Evolutionary conservation across 2,888 invertebrate species (phyloP).

Genomic region (Spisula subtruncata): DNA sequence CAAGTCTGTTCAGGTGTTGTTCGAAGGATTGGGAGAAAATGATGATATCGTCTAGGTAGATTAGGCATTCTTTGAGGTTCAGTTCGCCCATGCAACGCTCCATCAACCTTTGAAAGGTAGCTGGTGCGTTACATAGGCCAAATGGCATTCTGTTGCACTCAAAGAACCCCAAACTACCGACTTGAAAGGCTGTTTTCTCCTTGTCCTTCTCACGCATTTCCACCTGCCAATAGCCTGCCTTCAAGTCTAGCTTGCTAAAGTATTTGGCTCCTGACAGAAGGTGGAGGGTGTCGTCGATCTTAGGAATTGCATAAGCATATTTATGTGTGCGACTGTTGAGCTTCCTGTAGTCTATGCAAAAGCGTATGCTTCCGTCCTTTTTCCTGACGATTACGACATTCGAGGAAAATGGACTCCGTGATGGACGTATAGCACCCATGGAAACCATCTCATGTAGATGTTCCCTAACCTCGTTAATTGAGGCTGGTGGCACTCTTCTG

Average conservation of each 20-base stretch:
- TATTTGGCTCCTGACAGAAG: slow-evolving; percentile 41
- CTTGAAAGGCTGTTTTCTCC: slow-evolving; percentile 21
- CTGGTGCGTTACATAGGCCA: no score
- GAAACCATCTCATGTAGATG: slow-evolving; percentile 58
- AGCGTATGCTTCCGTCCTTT: slow-evolving; percentile 51
- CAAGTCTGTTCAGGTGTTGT: neutral
- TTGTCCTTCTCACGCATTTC: slow-evolving; percentile 24
- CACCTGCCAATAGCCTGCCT: slow-evolving; percentile 37
- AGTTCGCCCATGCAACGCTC: slow-evolving; percentile 30
- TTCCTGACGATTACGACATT: no score
- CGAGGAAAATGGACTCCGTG: slow-evolving; percentile 66
- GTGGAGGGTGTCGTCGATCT: slow-evolving; percentile 66
- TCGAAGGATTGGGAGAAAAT: neutral
- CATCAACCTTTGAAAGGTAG: slow-evolving; percentile 34
- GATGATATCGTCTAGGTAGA: no score
- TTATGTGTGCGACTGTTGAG: slow-evolving; percentile 62
- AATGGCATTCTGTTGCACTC: slow-evolving; percentile 34
- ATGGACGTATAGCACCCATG: slow-evolving; percentile 64
- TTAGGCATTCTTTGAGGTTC: slow-evolving; percentile 2
- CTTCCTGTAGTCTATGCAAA: slow-evolving; percentile 65
- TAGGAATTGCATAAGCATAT: slow-evolving; percentile 65
- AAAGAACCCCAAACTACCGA: slow-evolving; percentile 20
- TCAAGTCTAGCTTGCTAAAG: slow-evolving; percentile 56
- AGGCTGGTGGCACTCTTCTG: slow-evolving; percentile 58
- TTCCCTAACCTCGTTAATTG: slow-evolving; percentile 58